These are phyloP conservation scores for Elegia similella DNA, from an alignment of 2,888 invertebrate genomes.

Conservation along the genomic window DNA sequence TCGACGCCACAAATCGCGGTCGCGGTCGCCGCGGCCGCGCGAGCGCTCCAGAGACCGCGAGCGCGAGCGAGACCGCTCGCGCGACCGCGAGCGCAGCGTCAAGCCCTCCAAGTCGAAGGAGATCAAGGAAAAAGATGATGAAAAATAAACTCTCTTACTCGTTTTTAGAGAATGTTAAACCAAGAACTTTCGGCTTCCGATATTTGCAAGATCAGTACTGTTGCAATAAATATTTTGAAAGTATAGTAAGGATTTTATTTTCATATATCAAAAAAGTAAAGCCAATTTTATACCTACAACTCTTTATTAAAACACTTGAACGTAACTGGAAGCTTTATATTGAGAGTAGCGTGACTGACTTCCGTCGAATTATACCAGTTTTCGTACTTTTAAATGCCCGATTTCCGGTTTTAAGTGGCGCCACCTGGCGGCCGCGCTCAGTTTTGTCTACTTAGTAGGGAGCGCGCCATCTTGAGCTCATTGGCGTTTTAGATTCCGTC, in stretches of 20 bases:
- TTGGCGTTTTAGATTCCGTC: too few species aligned
- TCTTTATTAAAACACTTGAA: too few species aligned
- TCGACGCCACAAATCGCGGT: conserved; percentile 86
- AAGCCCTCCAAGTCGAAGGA: conserved; percentile 77
- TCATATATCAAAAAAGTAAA: too few species aligned
- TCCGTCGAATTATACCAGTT: too few species aligned
- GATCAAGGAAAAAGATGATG: conserved; percentile 87
- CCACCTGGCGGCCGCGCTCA: too few species aligned
- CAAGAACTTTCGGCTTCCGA: neutral
- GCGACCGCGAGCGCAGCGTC: conserved; percentile 70
- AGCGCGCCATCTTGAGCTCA: too few species aligned
- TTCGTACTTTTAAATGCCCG: too few species aligned
- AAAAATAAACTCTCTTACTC: conserved; percentile 74
- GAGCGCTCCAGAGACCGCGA: conserved; percentile 52
- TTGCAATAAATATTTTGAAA: neutral
- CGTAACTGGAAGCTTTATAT: too few species aligned
- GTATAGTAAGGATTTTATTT: neutral
- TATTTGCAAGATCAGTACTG: neutral
- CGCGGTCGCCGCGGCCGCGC: conserved; percentile 83
- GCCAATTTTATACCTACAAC: too few species aligned
- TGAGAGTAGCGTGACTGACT: too few species aligned
- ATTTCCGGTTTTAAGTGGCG: too few species aligned
- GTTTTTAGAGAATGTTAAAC: neutral
- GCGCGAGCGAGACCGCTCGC: conserved; percentile 54
- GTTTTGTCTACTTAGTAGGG: too few species aligned